These are phyloP conservation scores for Trachelus troglodyta DNA, from an alignment of 2,888 invertebrate genomes.

Conservation along the genomic window DNA sequence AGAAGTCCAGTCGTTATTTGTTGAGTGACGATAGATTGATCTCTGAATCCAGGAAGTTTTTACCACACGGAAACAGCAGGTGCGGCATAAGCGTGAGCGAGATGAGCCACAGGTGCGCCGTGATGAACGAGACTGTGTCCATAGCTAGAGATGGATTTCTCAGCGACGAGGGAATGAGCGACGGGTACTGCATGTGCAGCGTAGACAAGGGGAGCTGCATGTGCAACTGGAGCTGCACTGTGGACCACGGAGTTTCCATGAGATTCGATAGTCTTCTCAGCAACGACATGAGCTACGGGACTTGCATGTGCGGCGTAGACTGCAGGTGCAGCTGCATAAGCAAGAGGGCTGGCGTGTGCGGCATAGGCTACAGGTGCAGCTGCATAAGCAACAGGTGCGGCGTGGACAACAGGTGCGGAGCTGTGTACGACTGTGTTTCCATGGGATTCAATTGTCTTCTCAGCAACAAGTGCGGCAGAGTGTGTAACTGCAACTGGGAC, in stretches of 20 bases:
- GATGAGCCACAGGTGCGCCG: conserved; percentile 27
- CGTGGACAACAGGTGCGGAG: conserved; percentile 47
- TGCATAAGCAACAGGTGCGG: conserved; percentile 34
- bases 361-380: conserved; percentile 30
- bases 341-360: conserved; percentile 28
- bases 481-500: conserved; percentile 47
- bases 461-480: conserved; percentile 43
- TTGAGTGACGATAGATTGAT: neutral
- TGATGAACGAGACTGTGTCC: conserved; percentile 34
- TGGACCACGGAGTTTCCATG: conserved; percentile 48
- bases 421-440: conserved; percentile 64
- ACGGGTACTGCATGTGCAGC: conserved; percentile 52
- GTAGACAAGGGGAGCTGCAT: conserved; percentile 58
- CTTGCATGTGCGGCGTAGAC: conserved; percentile 63
- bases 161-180: conserved; percentile 29
- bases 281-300: conserved; percentile 32
- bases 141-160: conserved; percentile 32
- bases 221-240: conserved; percentile 9
- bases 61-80: conserved; percentile 24
- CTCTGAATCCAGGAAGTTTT: too few species aligned
- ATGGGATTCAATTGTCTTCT: conserved; percentile 53
- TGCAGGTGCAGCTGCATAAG: conserved; percentile 45
- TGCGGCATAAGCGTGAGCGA: conserved; percentile 30
- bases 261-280: conserved; percentile 44
- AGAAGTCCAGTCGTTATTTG: too few species aligned